Conservation (phyloP, 2,888 invertebrate species). For the Tortricodes alternella region DNA sequence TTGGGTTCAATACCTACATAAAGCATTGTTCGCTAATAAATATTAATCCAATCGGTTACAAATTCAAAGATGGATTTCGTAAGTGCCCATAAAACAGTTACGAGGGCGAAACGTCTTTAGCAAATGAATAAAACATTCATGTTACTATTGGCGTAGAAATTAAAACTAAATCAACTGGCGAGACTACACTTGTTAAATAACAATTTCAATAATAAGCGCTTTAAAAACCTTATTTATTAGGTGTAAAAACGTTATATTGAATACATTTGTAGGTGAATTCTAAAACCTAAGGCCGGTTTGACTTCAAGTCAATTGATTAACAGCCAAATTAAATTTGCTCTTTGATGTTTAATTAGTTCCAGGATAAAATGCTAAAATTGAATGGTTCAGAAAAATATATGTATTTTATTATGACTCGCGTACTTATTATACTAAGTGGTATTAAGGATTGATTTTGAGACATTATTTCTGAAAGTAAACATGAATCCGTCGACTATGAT, state of each 20-base stretch:
- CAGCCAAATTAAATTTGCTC: not conserved
- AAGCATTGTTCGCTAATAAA: not conserved
- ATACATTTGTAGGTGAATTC: too few relatives aligned
- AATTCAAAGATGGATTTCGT: not conserved
- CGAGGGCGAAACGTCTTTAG: slow-evolving; percentile 3
- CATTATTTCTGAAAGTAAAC: too few relatives aligned
- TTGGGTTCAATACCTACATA: not conserved
- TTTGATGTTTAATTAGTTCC: not conserved
- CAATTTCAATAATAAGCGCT: too few relatives aligned
- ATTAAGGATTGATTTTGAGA: too few relatives aligned
- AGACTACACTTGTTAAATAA: not conserved
- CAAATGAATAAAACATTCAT: slow-evolving; percentile 14
- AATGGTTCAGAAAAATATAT: too few relatives aligned
- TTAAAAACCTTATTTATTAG: too few relatives aligned
- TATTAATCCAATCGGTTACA: not conserved
- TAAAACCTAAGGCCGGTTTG: too few relatives aligned
- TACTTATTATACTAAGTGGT: too few relatives aligned
- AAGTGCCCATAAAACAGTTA: slow-evolving; percentile 5
- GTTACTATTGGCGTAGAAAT: too few relatives aligned
- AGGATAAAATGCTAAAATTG: not conserved
- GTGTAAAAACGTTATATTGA: too few relatives aligned
- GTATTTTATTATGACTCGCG: too few relatives aligned
- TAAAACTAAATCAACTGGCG: not conserved
- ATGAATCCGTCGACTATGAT: too few relatives aligned
- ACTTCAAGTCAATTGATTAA: not conserved